Conservation (phyloP, 2,888 invertebrate genomes). For the Ecdyonurus torrentis region DNA sequence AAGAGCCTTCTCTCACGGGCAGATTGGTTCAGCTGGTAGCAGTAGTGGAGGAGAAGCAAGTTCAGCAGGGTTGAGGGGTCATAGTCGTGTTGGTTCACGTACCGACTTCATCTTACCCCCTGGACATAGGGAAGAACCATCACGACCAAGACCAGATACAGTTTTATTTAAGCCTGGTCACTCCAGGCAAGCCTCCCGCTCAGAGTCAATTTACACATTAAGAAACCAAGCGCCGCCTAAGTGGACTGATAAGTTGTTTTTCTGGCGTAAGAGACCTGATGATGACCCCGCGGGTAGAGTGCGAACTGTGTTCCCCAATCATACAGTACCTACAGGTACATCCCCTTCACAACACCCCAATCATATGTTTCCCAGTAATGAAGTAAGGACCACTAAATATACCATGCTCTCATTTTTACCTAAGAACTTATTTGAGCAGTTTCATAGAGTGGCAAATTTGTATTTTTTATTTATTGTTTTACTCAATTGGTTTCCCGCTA, state of each 20-base stretch:
- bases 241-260: slow-evolving; percentile 38
- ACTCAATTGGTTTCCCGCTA: slow-evolving; percentile 88
- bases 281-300: slow-evolving; percentile 24
- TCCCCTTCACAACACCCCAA: slow-evolving; percentile 69
- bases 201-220: slow-evolving; percentile 79
- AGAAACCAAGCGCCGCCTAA: slow-evolving; percentile 41
- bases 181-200: slow-evolving; percentile 74
- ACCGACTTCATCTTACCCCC: slow-evolving; percentile 81
- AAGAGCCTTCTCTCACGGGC: slow-evolving; percentile 73
- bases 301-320: slow-evolving; percentile 58
- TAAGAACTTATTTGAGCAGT: slow-evolving; percentile 91
- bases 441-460: slow-evolving; percentile 92
- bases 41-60: slow-evolving; percentile 15
- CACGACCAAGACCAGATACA: slow-evolving; percentile 17
- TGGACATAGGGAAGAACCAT: slow-evolving; percentile 49
- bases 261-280: slow-evolving; percentile 34
- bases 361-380: slow-evolving; percentile 60
- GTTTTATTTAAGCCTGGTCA: slow-evolving; percentile 44
- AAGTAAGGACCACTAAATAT: slow-evolving; percentile 89
- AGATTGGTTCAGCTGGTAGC: slow-evolving; percentile 44
- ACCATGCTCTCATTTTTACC: slow-evolving; percentile 86
- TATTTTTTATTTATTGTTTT: slow-evolving; percentile 95
- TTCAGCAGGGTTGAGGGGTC: slow-evolving; percentile 34
- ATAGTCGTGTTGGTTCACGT: slow-evolving; percentile 67
- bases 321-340: slow-evolving; percentile 64